Evolutionary conservation across 1,140 invertebrate species (phyloP), one percentile per base, ranked within the genome.

Genomic region (Drosophila oshimai): DNA sequence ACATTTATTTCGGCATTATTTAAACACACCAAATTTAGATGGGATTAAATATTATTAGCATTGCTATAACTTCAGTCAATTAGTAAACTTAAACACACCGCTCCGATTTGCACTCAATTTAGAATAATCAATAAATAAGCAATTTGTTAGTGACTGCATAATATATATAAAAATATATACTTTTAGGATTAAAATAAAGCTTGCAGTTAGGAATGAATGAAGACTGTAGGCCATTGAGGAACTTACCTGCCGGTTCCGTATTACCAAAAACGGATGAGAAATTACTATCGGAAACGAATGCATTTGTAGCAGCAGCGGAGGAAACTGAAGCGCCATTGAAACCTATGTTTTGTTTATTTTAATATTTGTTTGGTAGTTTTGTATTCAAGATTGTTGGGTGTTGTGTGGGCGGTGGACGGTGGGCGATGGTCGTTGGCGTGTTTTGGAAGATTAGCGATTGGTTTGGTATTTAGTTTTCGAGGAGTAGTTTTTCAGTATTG

Each of bases 251-350:
- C 89, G 93, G 89, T 92, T 95, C 93, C 92, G 93, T 91, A 92
- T 93, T 94, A 91, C 95, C 95, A 91, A 97, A 97, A 58, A 96
- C 96, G 75, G 96, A 95, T 80, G 94, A 94, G 92, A 97, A 97
- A 92, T 94, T 95, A 91, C 95, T 95, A 92, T 97, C 96, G 90
- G 95, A 95, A 90, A 96, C 96, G 93, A 97, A 97, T 76, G 95
- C 93, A 93, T 94, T 95, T 93, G 93, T 93, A 92, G 93, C 93
- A 92, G 93, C 92, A 74, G 92, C 91, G 72, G 90, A 92, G 89
- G 91, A 91, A 72, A 89, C 75, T 81, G 93, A 92, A 92, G 65
- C 90, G 90, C 86, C 90, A 93, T 92, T 92, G 92, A 89, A 90
- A 92, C 90, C 80, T 83, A 80, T 80, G 57, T 65, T 76, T 58